These are phyloP conservation scores for Corythornis cristatus DNA, from an alignment of 2,113 vertebrate genomes.

Conservation along the genomic window DNA sequence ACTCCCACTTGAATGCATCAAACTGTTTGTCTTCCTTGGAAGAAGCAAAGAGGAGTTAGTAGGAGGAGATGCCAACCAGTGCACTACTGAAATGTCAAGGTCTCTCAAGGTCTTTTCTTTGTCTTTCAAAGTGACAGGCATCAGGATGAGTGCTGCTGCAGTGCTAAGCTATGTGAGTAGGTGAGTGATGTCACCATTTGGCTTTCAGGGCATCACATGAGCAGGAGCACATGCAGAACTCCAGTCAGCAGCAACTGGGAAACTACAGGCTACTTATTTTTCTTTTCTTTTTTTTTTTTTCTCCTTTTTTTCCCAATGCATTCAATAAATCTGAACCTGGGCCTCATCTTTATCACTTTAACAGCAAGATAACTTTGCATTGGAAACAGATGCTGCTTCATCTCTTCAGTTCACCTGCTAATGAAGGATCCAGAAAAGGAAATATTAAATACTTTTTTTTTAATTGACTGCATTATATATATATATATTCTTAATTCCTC, in stretches of 20 bases:
- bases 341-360: background rate
- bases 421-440: background rate
- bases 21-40: conserved; percentile 28
- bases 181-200: background rate
- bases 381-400: background rate
- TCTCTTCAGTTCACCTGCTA: background rate
- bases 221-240: background rate
- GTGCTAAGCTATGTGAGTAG: background rate
- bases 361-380: conserved; percentile 26
- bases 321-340: background rate
- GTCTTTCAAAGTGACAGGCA: background rate
- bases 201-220: background rate
- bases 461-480: background rate
- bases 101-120: background rate
- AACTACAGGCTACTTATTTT: background rate
- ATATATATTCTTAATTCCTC: background rate
- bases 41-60: background rate
- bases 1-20: background rate
- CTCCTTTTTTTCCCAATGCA: background rate
- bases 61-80: background rate
- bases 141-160: background rate
- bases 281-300: background rate
- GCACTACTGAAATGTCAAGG: conserved; percentile 33
- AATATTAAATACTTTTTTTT: background rate
- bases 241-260: background rate